Evolutionary conservation across 2,888 invertebrate species (phyloP).

Genomic region (Agrotis ipsilon): DNA sequence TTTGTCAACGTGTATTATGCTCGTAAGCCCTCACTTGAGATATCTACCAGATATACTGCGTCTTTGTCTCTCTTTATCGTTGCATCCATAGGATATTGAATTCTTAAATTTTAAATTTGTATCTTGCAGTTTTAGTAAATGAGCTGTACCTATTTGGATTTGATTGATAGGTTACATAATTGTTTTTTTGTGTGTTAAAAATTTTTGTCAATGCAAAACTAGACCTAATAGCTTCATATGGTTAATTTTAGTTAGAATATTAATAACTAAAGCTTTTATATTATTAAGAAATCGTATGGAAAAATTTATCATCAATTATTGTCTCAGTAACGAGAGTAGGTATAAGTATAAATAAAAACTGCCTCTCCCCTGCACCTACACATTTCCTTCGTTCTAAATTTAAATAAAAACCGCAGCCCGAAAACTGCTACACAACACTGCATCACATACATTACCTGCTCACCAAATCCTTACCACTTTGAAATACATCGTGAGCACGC

Average conservation of each 20-base stretch:
- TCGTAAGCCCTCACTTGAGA: constrained; percentile 72
- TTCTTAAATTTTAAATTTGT: constrained; percentile 1
- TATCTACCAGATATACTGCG: constrained; percentile 65
- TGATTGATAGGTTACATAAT: background rate
- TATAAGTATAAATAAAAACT: no score
- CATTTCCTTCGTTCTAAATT: background rate
- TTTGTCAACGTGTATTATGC: constrained; percentile 75
- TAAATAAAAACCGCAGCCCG: background rate
- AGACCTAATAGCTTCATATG: background rate
- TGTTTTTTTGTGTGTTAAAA: no score
- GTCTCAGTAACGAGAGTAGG: no score
- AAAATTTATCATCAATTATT: no score
- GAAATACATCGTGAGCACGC: constrained; percentile 46
- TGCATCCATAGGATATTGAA: constrained; percentile 40
- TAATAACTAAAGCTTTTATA: no score
- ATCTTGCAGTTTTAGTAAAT: background rate
- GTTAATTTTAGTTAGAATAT: no score
- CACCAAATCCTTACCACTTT: constrained; percentile 36
- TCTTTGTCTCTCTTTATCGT: constrained; percentile 65
- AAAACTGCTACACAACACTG: constrained; percentile 24
- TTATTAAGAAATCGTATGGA: no score
- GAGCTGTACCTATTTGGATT: background rate
- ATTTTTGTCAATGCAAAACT: background rate
- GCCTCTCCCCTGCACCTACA: no score
- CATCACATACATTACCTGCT: constrained; percentile 52